A percentile compares a stretch with the other conserved stretches of the same genome.
Conservation (phyloP, 2,888 invertebrate species). For the Hydrotaea diabolus region DNA sequence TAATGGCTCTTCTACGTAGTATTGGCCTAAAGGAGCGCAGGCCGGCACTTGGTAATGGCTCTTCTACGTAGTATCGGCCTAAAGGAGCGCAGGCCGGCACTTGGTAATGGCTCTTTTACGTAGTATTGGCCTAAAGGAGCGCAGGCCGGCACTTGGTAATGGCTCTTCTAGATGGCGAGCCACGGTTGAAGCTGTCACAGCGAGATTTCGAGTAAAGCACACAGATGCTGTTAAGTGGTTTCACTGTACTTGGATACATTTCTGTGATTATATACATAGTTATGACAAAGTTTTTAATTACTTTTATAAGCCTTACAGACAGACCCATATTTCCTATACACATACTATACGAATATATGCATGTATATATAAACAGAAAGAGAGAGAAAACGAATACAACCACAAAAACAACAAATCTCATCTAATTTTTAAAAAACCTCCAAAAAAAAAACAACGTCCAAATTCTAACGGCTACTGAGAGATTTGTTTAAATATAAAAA, state of each 20-base stretch:
- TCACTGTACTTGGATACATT: background rate
- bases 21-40: too few relatives aligned
- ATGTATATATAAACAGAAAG: background rate
- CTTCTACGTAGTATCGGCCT: too few relatives aligned
- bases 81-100: too few relatives aligned
- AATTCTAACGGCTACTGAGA: slow-evolving; percentile 22
- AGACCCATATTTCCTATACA: slow-evolving; percentile 30
- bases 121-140: too few relatives aligned
- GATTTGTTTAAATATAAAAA: slow-evolving; percentile 27
- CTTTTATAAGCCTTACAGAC: slow-evolving; percentile 65
- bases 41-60: too few relatives aligned
- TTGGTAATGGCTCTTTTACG: too few relatives aligned
- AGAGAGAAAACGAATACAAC: slow-evolving; percentile 15
- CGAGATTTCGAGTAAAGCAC: too few relatives aligned
- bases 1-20: too few relatives aligned
- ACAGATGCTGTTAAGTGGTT: background rate
- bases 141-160: too few relatives aligned
- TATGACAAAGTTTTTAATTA: slow-evolving; percentile 68
- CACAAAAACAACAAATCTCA: slow-evolving; percentile 47
- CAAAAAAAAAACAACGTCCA: slow-evolving; percentile 12
- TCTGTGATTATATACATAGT: slow-evolving; percentile 25
- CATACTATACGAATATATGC: background rate
- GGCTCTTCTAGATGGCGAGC: too few relatives aligned
- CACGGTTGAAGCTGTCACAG: too few relatives aligned
- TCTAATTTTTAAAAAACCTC: slow-evolving; percentile 33